A percentile compares a stretch with the other conserved stretches of the same genome.
Evolutionary conservation across 1,140 invertebrate species (phyloP).

Genomic region (Cydia amplana): DNA sequence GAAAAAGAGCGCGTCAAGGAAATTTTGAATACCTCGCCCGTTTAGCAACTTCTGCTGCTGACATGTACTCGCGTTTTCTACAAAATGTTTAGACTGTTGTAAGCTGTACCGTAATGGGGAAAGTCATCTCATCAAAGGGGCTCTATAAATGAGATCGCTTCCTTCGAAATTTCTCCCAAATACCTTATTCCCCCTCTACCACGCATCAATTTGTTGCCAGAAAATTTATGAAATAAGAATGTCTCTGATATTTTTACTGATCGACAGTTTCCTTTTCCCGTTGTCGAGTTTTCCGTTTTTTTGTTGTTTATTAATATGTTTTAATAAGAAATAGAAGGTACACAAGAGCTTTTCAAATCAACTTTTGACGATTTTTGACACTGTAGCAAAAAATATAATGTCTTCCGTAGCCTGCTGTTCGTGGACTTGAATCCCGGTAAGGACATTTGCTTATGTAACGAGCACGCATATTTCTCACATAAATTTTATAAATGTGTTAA

Average conservation of each 20-base stretch:
- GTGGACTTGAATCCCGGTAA: too few species aligned
- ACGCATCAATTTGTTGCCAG: conserved; percentile 44
- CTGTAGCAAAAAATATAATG: too few species aligned
- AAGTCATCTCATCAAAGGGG: conserved; percentile 50
- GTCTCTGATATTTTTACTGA: conserved; percentile 39
- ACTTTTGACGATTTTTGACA: too few species aligned
- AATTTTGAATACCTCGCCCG: too few species aligned
- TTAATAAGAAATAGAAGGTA: neutral
- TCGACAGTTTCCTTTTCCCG: conserved; percentile 16
- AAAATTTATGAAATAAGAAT: conserved; percentile 63
- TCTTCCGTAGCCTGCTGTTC: too few species aligned
- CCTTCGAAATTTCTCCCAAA: conserved; percentile 36
- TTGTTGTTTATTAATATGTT: neutral
- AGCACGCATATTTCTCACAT: too few species aligned
- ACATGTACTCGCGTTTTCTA: neutral
- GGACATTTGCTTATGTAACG: too few species aligned
- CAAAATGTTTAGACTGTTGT: neutral
- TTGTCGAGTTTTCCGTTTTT: conserved; percentile 19
- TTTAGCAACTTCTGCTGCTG: too few species aligned
- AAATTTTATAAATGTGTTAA: too few species aligned
- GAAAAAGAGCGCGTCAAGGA: too few species aligned
- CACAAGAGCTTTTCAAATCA: neutral
- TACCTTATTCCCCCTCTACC: conserved; percentile 38
- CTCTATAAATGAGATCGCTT: conserved; percentile 58
- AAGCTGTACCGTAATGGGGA: conserved; percentile 38